Evolutionary conservation across 2,888 invertebrate species (phyloP).

Genomic region (Drosophila meridionalis): DNA sequence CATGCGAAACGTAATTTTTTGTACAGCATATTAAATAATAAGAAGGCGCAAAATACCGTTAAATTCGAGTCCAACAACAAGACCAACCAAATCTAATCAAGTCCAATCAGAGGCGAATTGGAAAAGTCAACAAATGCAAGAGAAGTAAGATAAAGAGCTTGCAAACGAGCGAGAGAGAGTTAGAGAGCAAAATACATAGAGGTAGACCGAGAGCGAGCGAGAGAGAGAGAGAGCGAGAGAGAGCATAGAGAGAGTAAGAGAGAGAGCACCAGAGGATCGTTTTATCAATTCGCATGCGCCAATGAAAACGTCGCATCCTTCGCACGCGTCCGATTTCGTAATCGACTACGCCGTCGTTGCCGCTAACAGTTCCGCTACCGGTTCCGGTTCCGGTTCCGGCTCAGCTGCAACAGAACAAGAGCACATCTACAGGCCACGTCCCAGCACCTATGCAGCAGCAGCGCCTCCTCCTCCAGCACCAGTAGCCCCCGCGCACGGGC

Average conservation of each 20-base stretch:
- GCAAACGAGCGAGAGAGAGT: conserved; percentile 15
- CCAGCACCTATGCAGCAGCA: conserved; percentile 13
- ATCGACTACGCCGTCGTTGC: conserved; percentile 83
- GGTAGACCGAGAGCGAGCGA: background rate
- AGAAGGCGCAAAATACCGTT: conserved; percentile 23
- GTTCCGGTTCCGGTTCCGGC: conserved; percentile 27
- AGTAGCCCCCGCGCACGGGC: conserved; percentile 44
- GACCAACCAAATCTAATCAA: conserved; percentile 44
- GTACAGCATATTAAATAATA: conserved; percentile 53
- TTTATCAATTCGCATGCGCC: conserved; percentile 72
- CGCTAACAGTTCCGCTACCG: conserved; percentile 37
- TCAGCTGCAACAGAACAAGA: conserved; percentile 24
- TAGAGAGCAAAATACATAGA: conserved; percentile 9
- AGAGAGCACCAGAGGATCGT: conserved; percentile 62
- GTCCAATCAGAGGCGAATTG: conserved; percentile 56
- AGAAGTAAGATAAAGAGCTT: conserved; percentile 15
- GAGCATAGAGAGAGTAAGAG: conserved; percentile 15
- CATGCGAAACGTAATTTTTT: conserved; percentile 36
- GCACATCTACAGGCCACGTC: conserved; percentile 34
- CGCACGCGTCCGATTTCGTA: conserved; percentile 81
- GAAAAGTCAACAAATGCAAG: conserved; percentile 25
- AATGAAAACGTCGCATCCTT: conserved; percentile 83
- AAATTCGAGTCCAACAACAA: conserved; percentile 22
- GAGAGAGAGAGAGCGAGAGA: conserved; percentile 14
- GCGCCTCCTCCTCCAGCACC: conserved; percentile 25